These are phyloP conservation scores for Emmelina monodactyla DNA, from an alignment of 2,888 invertebrate species.

Conservation along the genomic window DNA sequence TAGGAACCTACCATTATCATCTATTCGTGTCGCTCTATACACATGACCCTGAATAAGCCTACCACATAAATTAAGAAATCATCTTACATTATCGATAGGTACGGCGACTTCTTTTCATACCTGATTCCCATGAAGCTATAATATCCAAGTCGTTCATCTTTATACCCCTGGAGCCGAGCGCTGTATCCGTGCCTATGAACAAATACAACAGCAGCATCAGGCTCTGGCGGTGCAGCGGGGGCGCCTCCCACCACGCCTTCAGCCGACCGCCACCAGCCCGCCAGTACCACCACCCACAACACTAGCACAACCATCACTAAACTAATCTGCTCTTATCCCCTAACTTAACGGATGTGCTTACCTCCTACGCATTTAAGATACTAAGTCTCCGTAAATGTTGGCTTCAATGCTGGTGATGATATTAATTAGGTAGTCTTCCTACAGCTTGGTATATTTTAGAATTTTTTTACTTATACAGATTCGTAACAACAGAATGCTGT, in stretches of 20 bases:
- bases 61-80: too few relatives aligned
- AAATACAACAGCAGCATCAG: constrained; percentile 76
- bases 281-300: constrained; percentile 22
- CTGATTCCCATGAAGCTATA: constrained; percentile 79
- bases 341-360: background rate
- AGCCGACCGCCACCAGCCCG: constrained; percentile 21
- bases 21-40: too few relatives aligned
- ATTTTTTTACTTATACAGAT: background rate
- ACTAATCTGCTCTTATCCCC: constrained; percentile 1
- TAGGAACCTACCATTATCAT: too few relatives aligned
- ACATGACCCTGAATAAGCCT: too few relatives aligned
- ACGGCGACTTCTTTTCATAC: too few relatives aligned
- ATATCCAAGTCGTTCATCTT: constrained; percentile 67
- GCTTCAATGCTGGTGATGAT: too few relatives aligned
- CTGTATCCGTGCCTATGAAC: constrained; percentile 68
- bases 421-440: background rate
- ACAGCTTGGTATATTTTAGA: background rate
- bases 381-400: too few relatives aligned
- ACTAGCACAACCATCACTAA: constrained; percentile 19
- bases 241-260: constrained; percentile 72
- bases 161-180: constrained; percentile 69
- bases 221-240: constrained; percentile 71
- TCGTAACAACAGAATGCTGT: too few relatives aligned
- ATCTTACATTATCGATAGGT: too few relatives aligned
- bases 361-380: too few relatives aligned